A percentile compares a stretch with the other conserved stretches of the same genome.
Evolutionary conservation across 2,888 invertebrate species (phyloP).

Genomic region (Campopleginae sp.): DNA sequence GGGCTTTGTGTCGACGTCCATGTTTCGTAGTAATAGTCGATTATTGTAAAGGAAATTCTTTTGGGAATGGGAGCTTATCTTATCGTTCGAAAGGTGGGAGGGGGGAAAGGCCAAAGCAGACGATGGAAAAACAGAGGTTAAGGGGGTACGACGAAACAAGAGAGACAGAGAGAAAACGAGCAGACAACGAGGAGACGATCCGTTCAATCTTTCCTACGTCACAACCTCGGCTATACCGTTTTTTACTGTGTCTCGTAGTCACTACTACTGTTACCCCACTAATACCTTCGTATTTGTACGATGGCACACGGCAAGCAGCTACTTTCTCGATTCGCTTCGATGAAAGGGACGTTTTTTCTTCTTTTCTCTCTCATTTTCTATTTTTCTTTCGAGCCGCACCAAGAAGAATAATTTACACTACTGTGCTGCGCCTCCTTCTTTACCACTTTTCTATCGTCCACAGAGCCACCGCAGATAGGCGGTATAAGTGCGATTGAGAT

Average conservation of each 20-base stretch:
- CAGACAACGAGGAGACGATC: slow-evolving; percentile 41
- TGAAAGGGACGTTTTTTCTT: slow-evolving; percentile 52
- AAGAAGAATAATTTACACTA: slow-evolving; percentile 37
- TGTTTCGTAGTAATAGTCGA: slow-evolving; percentile 38
- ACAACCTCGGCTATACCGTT: slow-evolving; percentile 26
- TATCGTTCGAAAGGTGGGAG: slow-evolving; percentile 24
- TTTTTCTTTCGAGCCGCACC: slow-evolving; percentile 1
- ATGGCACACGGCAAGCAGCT: slow-evolving; percentile 3
- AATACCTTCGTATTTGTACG: slow-evolving; percentile 23
- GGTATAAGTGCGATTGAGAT: slow-evolving; percentile 52
- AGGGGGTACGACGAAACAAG: not conserved
- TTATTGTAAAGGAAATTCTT: slow-evolving; percentile 38
- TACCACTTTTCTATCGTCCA: slow-evolving; percentile 21
- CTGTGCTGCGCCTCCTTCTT: slow-evolving; percentile 34
- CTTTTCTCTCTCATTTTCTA: not conserved
- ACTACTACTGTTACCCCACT: not conserved
- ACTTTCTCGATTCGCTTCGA: slow-evolving; percentile 62
- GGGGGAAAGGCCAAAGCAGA: not conserved
- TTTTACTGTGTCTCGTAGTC: slow-evolving; percentile 29
- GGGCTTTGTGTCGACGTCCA: slow-evolving; percentile 22
- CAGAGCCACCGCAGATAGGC: slow-evolving; percentile 26
- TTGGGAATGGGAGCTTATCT: slow-evolving; percentile 58
- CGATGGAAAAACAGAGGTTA: slow-evolving; percentile 3
- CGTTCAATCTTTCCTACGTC: slow-evolving; percentile 38
- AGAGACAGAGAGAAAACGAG: slow-evolving; percentile 17